These are phyloP conservation scores for Tarsius wallacei DNA, from an alignment of 2,797 vertebrate species.

Conservation along the genomic window DNA sequence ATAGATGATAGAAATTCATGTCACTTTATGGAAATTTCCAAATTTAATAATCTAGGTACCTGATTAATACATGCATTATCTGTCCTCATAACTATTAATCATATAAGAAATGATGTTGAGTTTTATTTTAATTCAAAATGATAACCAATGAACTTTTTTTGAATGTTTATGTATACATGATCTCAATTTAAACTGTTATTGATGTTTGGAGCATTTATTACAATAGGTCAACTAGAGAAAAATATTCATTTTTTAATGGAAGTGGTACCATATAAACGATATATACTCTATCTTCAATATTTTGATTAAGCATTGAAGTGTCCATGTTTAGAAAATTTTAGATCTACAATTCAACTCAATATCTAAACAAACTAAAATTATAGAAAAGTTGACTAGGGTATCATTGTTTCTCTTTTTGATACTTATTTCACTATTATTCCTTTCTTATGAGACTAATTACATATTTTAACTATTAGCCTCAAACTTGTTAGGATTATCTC, in stretches of 20 bases:
- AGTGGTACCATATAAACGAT: neutral
- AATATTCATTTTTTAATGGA: neutral
- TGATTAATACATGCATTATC: neutral
- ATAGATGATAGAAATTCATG: neutral
- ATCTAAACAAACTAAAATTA: neutral
- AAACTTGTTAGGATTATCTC: neutral
- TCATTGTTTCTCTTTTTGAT: neutral
- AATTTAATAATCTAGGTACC: neutral
- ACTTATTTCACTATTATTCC: constrained; percentile 31
- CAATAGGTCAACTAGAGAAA: constrained; percentile 2
- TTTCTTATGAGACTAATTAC: neutral
- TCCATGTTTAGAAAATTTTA: neutral
- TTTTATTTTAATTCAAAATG: constrained; percentile 33
- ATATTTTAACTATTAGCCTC: neutral
- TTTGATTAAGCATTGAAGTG: neutral
- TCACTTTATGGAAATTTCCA: constrained; percentile 17
- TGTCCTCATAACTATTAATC: neutral
- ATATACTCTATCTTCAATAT: neutral
- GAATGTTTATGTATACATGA: neutral
- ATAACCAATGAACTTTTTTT: neutral
- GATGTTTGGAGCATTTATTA: constrained; percentile 8
- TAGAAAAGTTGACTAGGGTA: neutral
- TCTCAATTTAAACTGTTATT: constrained; percentile 11
- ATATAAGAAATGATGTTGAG: neutral
- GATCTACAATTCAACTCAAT: neutral